These are phyloP conservation scores for Schrankia costaestrigalis DNA, from an alignment of 2,888 invertebrate species.

Conservation along the genomic window DNA sequence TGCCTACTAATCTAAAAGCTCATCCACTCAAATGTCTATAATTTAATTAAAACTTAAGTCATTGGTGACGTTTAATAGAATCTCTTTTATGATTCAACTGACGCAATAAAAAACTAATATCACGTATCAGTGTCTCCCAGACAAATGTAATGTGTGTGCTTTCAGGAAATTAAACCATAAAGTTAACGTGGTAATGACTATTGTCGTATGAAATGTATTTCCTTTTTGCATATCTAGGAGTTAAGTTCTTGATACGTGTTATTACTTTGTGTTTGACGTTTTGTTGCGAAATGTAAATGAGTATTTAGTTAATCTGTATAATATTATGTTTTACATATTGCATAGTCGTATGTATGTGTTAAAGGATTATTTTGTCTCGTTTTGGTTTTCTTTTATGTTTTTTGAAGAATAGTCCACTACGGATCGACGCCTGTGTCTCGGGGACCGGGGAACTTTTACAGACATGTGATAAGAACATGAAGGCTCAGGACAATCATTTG, in stretches of 20 bases:
- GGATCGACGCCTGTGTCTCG: too few relatives aligned
- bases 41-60: conserved; percentile 56
- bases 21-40: conserved; percentile 23
- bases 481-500: too few relatives aligned
- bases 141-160: conserved; percentile 59
- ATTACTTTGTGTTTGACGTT: conserved; percentile 8
- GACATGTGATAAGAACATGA: too few relatives aligned
- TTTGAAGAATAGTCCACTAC: too few relatives aligned
- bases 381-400: too few relatives aligned
- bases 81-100: conserved; percentile 44
- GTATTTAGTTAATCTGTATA: neutral
- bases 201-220: conserved; percentile 45
- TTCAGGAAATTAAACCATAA: conserved; percentile 78
- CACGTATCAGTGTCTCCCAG: conserved; percentile 47
- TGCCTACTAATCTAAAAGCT: too few relatives aligned
- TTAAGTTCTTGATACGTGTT: conserved; percentile 15
- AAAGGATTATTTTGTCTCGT: too few relatives aligned
- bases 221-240: conserved; percentile 40
- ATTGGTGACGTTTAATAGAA: conserved; percentile 47
- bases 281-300: conserved; percentile 3
- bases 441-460: too few relatives aligned
- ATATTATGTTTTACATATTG: too few relatives aligned
- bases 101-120: conserved; percentile 56
- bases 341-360: too few relatives aligned
- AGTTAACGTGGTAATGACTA: conserved; percentile 52